Base-by-base conservation (phyloP, 2,113 vertebrate genomes). In the Puntigrus tetrazona region DNA sequence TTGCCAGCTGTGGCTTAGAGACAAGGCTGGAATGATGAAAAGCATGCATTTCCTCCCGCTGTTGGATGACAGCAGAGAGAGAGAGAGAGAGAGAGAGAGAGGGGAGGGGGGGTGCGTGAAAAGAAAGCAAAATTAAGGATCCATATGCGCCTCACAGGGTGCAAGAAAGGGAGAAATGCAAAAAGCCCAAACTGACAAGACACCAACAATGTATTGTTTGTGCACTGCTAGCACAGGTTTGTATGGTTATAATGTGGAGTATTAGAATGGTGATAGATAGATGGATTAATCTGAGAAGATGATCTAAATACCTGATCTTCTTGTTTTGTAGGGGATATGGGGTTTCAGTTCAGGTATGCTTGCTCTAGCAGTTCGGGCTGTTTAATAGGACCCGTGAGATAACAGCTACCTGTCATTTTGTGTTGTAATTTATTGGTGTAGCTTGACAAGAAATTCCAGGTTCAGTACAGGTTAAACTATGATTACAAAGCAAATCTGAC, bases 1-100 rank as follows among this genome's bases (percentile, higher is more conserved):
- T 90, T 87, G 50, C 86, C 86, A 85, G 86, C 83, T 87, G 87
- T 45, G 57, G 55, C 76, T 61, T 57, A 77, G 77, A 85, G 55
- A 52, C 76, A 41, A 18, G 57, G 13, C 31, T 57, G 59, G 75
- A 61, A 81, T 73, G 57, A 73, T 63, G 81, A 83, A 86, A 85
- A 87, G 76, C 65, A 41, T 43, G 74, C 74, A 55, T 85, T 87
- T 85, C 73, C 83, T 78, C 43, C 31, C n/a, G 69, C 47, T 45
- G 57, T 57, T 63, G 59, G 41, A 81, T 25, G 72, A 52, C 36
- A 43, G n/a, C 20, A 57, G n/a, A 78, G 52, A 78, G 31, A n/a
- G 20, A 13, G 67, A 11, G n/a, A n/a, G n/a, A n/a, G n/a, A n/a
- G n/a, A n/a, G n/a, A n/a, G n/a, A n/a, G n/a, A n/a, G n/a, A n/a